A percentile compares a stretch with the other conserved stretches of the same genome.
phyloP scores from a whole-genome alignment of 2,888 invertebrate genomes.

The Drosophila prostipennis region DNA sequence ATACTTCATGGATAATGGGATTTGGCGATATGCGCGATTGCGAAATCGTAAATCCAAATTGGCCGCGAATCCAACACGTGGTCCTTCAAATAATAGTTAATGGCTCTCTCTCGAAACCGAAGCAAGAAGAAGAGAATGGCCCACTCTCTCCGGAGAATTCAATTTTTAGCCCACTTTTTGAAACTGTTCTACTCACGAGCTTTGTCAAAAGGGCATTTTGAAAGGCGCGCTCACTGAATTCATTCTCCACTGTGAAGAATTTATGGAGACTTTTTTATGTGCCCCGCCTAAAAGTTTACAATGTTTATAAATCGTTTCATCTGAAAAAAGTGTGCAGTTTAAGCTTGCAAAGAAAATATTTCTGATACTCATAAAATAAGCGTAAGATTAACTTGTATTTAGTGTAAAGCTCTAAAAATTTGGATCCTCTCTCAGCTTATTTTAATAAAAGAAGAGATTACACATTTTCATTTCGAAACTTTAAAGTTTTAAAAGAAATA shows the following conservation, averaged over 20 bases:
- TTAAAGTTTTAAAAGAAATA: too few species aligned
- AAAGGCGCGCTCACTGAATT: too few species aligned
- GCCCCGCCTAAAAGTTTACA: constrained; percentile 56
- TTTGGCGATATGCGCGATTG: constrained; percentile 20
- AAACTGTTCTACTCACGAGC: constrained; percentile 9
- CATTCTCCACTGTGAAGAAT: too few species aligned
- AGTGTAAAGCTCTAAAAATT: too few species aligned
- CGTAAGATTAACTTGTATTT: too few species aligned
- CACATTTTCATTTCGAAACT: too few species aligned
- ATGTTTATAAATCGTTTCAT: too few species aligned
- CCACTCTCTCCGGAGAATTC: constrained; percentile 10
- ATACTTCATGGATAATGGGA: neutral
- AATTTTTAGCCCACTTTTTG: neutral
- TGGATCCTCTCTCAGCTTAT: too few species aligned
- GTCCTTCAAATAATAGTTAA: neutral
- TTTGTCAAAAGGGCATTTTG: too few species aligned
- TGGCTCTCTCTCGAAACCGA: too few species aligned
- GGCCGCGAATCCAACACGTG: constrained; percentile 9
- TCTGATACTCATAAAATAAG: neutral
- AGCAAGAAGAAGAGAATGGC: neutral
- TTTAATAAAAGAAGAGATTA: too few species aligned
- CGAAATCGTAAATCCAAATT: constrained; percentile 22
- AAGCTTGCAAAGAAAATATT: neutral
- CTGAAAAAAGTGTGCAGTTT: too few species aligned
- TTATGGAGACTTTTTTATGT: neutral